phyloP scores from a whole-genome alignment of 2,113 vertebrate species.

The Megaceryle torquata region DNA sequence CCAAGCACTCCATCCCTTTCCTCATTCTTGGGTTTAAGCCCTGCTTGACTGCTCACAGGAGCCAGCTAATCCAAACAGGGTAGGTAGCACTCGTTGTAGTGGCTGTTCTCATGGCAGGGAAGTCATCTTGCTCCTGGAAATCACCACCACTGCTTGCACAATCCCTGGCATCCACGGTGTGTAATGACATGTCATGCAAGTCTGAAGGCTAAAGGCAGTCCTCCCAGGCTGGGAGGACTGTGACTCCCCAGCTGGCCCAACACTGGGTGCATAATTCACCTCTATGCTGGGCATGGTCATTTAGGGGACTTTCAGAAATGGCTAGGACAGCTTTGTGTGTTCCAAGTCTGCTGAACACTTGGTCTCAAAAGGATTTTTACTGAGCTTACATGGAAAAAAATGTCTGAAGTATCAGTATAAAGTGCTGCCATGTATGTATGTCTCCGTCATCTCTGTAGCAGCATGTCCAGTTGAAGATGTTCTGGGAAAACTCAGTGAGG shows the following conservation, averaged over 20 bases:
- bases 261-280: accelerated
- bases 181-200: accelerated
- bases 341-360: background rate
- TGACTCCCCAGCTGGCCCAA: accelerated
- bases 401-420: background rate
- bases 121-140: background rate
- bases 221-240: accelerated
- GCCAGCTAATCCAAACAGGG: background rate
- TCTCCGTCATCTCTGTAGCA: background rate
- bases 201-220: background rate
- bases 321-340: background rate
- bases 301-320: background rate
- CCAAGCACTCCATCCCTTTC: background rate
- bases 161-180: background rate
- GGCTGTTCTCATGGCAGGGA: background rate
- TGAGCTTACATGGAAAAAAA: background rate
- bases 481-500: background rate
- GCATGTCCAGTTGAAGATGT: background rate
- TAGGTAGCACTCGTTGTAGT: background rate
- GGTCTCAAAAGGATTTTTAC: background rate
- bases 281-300: accelerated
- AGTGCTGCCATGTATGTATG: background rate
- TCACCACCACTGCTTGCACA: background rate
- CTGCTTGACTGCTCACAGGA: background rate
- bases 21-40: background rate